Evolutionary conservation across 2,888 invertebrate species (phyloP), one percentile per base, ranked within the genome.

Genomic region (Dryobota labecula): DNA sequence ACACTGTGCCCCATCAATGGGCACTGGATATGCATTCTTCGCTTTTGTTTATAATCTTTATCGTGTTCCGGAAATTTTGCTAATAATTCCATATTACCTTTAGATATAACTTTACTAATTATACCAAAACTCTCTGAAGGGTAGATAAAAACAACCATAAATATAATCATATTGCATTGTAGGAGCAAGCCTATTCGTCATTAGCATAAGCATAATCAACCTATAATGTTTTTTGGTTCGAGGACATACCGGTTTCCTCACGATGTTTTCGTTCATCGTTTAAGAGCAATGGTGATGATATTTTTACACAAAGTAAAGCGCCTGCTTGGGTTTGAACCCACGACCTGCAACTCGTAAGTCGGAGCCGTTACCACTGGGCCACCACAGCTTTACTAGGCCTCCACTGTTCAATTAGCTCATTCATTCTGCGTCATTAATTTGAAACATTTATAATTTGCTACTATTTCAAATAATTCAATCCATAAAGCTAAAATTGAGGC

Each of bases 1-100:
- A 24, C 57, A 64, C 81, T 81, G 70, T 73, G 62, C 20, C 8
- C 33, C 63, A 66, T 80, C 69, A 73, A 60, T 43, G 57, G 86
- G 80, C 73, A 86, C 82, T 70, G 57, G 84, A 87, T 84, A 82
- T 76, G 82, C 79, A 74, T 78, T 85, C 87, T 72, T 76, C 63
- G 68, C 69, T 62, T 78, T 82, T 86, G 84, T 84, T 84, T 86
- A 85, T 67, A 84, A 74, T 78, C 65, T 71, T 80, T 82, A 85
- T 86, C 78, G 60, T 71, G 72, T 84, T 85, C 84, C 82, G 70
- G 83, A 82, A 79, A 80, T 71, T 76, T 60, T 62, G 84, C 77
- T 67, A 57, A 66, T 65, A 66, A 43, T 30, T 61, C 15, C 47
- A 30, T 38, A 9, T 18, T 20, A 18, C 7, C 20, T 45, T 67